These are phyloP conservation scores for Mythimna lalbum DNA, from an alignment of 2,888 invertebrate genomes.

Conservation along the genomic window DNA sequence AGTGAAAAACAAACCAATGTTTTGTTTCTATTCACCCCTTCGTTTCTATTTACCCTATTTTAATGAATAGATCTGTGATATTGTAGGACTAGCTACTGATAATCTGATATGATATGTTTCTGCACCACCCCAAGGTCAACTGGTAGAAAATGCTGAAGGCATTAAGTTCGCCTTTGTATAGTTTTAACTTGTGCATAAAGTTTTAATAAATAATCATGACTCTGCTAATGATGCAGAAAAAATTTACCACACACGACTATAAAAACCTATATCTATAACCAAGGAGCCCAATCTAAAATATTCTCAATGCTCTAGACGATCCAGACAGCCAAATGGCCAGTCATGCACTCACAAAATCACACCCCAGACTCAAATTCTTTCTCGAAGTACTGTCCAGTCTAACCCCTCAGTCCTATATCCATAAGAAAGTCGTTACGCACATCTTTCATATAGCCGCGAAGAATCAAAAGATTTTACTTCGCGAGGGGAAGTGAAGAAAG, in stretches of 20 bases:
- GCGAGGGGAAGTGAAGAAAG: slow-evolving; percentile 29
- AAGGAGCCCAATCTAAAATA: background rate
- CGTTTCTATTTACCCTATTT: too few species aligned
- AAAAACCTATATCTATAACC: background rate
- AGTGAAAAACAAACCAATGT: too few species aligned
- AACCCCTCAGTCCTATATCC: slow-evolving; percentile 19
- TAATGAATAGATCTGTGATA: too few species aligned
- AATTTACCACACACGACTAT: background rate
- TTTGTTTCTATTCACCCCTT: too few species aligned
- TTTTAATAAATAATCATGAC: too few species aligned
- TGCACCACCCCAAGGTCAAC: too few species aligned
- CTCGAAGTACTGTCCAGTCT: slow-evolving; percentile 4
- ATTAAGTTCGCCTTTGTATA: too few species aligned
- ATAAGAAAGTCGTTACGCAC: slow-evolving; percentile 54
- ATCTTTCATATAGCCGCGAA: slow-evolving; percentile 33
- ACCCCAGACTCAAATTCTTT: slow-evolving; percentile 18
- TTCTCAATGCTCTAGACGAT: background rate
- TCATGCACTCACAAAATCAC: slow-evolving; percentile 3
- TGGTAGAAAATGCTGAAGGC: too few species aligned
- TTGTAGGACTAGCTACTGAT: too few species aligned
- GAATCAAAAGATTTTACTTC: slow-evolving; percentile 48
- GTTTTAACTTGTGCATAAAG: too few species aligned
- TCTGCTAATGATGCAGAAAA: background rate
- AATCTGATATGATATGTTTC: too few species aligned
- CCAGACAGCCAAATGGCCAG: slow-evolving; percentile 13